Evolutionary conservation across 1,140 invertebrate species (phyloP).

Genomic region (Penaeus chinensis): DNA sequence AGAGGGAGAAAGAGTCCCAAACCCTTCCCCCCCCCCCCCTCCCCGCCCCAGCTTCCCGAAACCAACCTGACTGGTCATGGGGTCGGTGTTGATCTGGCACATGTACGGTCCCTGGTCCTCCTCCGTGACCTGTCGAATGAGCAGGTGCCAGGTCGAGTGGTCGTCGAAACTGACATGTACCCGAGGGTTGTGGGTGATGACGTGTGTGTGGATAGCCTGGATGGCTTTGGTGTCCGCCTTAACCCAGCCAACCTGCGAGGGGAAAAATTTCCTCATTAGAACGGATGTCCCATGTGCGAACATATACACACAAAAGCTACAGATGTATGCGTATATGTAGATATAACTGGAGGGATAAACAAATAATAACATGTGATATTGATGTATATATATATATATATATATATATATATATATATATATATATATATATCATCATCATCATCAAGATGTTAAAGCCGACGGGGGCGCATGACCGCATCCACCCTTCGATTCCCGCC

Average conservation of each 20-base stretch:
- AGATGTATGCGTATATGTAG: not conserved
- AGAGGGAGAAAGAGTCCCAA: not conserved
- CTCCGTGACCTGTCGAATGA: conserved; percentile 87
- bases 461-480: too few species aligned
- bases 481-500: too few species aligned
- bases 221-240: conserved; percentile 90
- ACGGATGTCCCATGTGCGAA: not conserved
- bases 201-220: conserved; percentile 87
- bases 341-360: too few species aligned
- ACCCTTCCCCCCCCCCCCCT: not conserved
- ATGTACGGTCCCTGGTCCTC: conserved; percentile 79
- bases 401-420: not conserved
- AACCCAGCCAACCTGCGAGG: conserved; percentile 87
- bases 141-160: conserved; percentile 90
- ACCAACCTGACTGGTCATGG: conserved; percentile 87
- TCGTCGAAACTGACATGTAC: conserved; percentile 69
- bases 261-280: not conserved
- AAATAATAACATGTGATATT: conserved; percentile 11
- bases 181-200: conserved; percentile 85
- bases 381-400: not conserved
- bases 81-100: conserved; percentile 92
- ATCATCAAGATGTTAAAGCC: too few species aligned
- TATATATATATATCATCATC: not conserved
- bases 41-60: not conserved
- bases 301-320: conserved; percentile 8